These are phyloP conservation scores for Drosophila pallidifrons DNA, from an alignment of 1,140 invertebrate species.

Conservation along the genomic window DNA sequence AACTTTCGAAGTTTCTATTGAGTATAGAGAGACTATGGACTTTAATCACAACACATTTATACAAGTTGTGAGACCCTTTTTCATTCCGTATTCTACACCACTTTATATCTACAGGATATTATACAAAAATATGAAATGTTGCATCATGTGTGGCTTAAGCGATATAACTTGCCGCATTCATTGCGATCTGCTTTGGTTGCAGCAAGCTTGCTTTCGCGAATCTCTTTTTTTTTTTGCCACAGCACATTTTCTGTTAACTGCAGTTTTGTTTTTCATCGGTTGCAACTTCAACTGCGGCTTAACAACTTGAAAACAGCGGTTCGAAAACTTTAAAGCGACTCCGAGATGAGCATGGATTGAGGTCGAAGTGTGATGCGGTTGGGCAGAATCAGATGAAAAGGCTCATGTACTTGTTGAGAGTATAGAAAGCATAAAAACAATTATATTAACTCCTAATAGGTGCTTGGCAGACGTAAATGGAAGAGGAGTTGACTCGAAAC, in stretches of 20 bases:
- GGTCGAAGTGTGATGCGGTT: slow-evolving; percentile 13
- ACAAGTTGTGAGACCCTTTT: too few relatives aligned
- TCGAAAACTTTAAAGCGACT: slow-evolving; percentile 60
- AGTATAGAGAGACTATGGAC: too few relatives aligned
- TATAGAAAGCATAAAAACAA: slow-evolving; percentile 30
- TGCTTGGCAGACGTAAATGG: slow-evolving; percentile 18
- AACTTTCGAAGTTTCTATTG: too few relatives aligned
- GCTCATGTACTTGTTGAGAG: background rate
- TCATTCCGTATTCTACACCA: background rate
- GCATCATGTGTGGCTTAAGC: slow-evolving; percentile 17
- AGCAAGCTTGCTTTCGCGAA: background rate
- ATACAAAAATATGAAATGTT: slow-evolving; percentile 37
- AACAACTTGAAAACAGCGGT: slow-evolving; percentile 44
- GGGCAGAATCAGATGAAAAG: background rate
- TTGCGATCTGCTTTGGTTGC: background rate
- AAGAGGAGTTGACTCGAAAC: background rate
- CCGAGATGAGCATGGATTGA: slow-evolving; percentile 12
- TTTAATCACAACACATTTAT: too few relatives aligned
- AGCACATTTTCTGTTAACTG: slow-evolving; percentile 51
- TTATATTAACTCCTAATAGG: slow-evolving; percentile 40
- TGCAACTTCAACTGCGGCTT: slow-evolving; percentile 56
- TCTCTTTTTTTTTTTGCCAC: background rate
- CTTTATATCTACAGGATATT: slow-evolving; percentile 1
- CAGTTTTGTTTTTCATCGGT: slow-evolving; percentile 31
- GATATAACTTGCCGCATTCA: background rate